Percentiles rank a stretch among this genome's conserved stretches.
Evolutionary conservation across 2,797 vertebrate genomes (phyloP).

Genomic region (Lates japonicus): DNA sequence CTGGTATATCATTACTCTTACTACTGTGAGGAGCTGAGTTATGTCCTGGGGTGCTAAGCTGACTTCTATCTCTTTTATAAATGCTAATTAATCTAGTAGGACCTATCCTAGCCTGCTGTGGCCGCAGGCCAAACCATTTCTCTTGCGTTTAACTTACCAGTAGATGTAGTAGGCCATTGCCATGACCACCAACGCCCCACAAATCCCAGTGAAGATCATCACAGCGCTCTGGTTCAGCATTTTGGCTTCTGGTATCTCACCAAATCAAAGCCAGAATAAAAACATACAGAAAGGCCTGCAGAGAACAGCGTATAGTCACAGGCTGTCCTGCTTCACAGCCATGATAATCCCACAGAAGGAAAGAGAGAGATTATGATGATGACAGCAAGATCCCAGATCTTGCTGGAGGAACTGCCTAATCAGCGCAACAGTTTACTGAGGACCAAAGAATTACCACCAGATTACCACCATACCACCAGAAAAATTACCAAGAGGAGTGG

Average conservation of each 20-base stretch:
- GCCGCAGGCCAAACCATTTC: background rate
- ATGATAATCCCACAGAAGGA: slow-evolving; percentile 77
- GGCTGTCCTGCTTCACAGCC: slow-evolving; percentile 62
- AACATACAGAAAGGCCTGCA: slow-evolving; percentile 35
- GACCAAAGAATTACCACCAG: background rate
- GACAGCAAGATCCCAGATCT: slow-evolving; percentile 67
- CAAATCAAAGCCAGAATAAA: slow-evolving; percentile 66
- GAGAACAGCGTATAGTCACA: slow-evolving; percentile 63
- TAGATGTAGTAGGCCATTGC: slow-evolving; percentile 96
- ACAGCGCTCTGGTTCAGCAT: slow-evolving; percentile 90
- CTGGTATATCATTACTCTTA: too few relatives aligned
- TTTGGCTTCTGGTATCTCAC: slow-evolving; percentile 67
- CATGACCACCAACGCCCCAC: slow-evolving; percentile 88
- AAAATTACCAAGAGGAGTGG: slow-evolving; percentile 14
- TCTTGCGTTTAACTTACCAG: slow-evolving; percentile 88
- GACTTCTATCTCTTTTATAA: background rate
- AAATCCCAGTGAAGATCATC: slow-evolving; percentile 93
- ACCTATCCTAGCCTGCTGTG: background rate
- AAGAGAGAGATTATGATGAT: slow-evolving; percentile 79
- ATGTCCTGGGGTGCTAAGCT: background rate
- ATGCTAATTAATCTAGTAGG: background rate
- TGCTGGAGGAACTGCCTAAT: slow-evolving; percentile 50
- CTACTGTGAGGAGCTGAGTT: background rate
- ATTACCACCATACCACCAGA: background rate
- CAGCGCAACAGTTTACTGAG: slow-evolving; percentile 31